phyloP scores from a whole-genome alignment of 2,888 invertebrate species.

The Esperia sulphurella region DNA sequence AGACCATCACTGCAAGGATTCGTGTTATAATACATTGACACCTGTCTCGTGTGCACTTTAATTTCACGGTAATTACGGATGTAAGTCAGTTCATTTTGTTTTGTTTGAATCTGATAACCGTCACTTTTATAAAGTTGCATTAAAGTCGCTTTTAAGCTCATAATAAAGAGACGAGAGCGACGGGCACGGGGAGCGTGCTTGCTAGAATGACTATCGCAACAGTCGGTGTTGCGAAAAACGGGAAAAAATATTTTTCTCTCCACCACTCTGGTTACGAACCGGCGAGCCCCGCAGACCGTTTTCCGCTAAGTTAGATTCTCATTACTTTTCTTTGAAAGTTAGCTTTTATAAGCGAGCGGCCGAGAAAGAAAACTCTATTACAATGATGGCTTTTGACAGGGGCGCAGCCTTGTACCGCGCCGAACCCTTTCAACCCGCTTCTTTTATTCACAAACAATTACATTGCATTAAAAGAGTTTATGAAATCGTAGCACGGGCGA shows the following conservation, averaged over 20 bases:
- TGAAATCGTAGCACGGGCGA: constrained; percentile 43
- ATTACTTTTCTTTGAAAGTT: constrained; percentile 74
- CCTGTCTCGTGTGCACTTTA: constrained; percentile 18
- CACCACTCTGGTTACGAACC: constrained; percentile 45
- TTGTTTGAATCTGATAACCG: constrained; percentile 40
- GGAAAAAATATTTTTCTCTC: constrained; percentile 61
- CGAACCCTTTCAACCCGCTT: constrained; percentile 48
- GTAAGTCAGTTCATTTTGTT: constrained; percentile 48
- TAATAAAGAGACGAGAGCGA: constrained; percentile 49
- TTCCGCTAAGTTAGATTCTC: constrained; percentile 75
- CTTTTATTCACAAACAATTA: constrained; percentile 65
- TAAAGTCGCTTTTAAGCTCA: constrained; percentile 54
- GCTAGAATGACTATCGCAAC: constrained; percentile 39
- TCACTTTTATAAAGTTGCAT: constrained; percentile 49
- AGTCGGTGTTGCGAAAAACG: constrained; percentile 49
- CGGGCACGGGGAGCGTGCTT: constrained; percentile 30
- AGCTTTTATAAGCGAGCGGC: constrained; percentile 62
- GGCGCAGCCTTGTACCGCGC: constrained; percentile 34
- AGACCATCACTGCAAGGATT: not conserved
- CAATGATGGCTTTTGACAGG: constrained; percentile 64
- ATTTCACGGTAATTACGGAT: constrained; percentile 48
- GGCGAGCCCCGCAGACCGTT: constrained; percentile 50
- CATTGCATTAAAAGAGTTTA: constrained; percentile 52
- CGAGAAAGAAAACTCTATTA: constrained; percentile 67
- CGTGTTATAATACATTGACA: not conserved